Percentiles rank a stretch among this genome's conserved stretches.
These are phyloP conservation scores for Drosophila tripunctata DNA, from an alignment of 2,888 invertebrate genomes.

Conservation along the genomic window DNA sequence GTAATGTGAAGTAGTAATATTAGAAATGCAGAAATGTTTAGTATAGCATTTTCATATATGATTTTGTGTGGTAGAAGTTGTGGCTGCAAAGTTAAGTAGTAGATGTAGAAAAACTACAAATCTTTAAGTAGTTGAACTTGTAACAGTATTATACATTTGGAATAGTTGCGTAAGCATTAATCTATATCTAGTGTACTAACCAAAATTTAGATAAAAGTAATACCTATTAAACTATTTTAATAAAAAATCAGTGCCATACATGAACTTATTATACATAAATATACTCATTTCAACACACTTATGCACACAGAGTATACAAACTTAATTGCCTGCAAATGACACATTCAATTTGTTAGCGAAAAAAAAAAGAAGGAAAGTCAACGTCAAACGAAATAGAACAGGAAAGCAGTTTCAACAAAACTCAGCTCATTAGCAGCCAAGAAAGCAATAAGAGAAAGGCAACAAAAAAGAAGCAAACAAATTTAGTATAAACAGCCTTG, in stretches of 20 bases:
- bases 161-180: no score
- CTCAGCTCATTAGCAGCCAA: conserved; percentile 52
- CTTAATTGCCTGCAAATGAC: conserved; percentile 60
- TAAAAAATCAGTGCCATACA: no score
- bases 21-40: no score
- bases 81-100: neutral
- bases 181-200: no score
- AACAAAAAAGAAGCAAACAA: neutral
- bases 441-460: neutral
- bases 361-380: neutral
- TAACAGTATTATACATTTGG: no score
- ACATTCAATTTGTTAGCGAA: conserved; percentile 56
- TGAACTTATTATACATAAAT: neutral
- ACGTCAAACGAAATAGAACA: conserved; percentile 3
- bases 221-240: no score
- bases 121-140: no score
- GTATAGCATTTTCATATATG: no score
- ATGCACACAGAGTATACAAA: neutral
- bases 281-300: neutral
- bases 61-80: no score
- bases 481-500: conserved; percentile 1
- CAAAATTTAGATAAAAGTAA: no score
- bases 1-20: neutral
- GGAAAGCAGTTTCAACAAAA: conserved; percentile 24
- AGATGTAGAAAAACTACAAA: no score